These are phyloP conservation scores for Eulemur rufifrons DNA, from an alignment of 2,113 vertebrate genomes.

Conservation along the genomic window DNA sequence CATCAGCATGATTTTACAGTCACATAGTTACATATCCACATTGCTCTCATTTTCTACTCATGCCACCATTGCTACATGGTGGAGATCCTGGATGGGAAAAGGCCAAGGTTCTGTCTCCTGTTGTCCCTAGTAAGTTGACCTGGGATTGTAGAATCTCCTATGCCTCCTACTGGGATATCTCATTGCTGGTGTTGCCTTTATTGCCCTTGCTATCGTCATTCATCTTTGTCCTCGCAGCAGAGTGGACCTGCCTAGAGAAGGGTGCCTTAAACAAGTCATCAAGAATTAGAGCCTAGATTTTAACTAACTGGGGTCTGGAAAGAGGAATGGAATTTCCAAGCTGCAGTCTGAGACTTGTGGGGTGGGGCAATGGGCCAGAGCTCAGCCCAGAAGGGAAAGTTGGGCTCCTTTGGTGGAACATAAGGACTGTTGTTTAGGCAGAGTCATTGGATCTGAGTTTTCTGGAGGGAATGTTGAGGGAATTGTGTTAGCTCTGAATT, in stretches of 20 bases:
- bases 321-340: neutral
- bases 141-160: neutral
- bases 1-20: neutral
- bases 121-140: neutral
- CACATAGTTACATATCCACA: fast-evolving
- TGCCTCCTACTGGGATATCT: neutral
- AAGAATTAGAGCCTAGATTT: neutral
- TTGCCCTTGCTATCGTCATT: neutral
- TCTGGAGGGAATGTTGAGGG: neutral
- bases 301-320: neutral
- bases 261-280: neutral
- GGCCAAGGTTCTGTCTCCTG: neutral
- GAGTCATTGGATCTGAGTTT: neutral
- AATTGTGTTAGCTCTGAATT: neutral
- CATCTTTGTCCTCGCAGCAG: neutral
- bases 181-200: neutral
- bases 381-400: neutral
- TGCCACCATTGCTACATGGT: neutral
- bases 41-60: neutral
- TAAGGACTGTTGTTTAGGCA: neutral
- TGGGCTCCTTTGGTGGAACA: neutral
- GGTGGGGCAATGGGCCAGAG: neutral
- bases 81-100: neutral
- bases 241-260: neutral
- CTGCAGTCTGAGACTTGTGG: neutral